phyloP scores from a whole-genome alignment of 2,797 vertebrate species.

The Enteromius treurensis region DNA sequence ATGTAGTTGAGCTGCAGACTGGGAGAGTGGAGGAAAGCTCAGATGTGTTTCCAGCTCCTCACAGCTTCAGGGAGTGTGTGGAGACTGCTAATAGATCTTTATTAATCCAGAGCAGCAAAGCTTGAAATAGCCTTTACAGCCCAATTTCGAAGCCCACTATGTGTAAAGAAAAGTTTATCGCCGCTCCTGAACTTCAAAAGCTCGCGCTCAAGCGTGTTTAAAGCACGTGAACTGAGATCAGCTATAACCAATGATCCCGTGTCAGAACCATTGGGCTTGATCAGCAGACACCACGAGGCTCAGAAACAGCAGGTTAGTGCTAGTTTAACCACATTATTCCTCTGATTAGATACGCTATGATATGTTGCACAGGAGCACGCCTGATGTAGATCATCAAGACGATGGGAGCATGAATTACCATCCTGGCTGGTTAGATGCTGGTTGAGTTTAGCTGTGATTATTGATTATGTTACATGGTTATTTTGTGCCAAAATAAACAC shows the following conservation, averaged over 20 bases:
- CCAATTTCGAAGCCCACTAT: constrained; percentile 38
- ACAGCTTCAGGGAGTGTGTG: constrained; percentile 27
- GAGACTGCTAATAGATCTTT: constrained; percentile 56
- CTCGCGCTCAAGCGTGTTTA: background rate
- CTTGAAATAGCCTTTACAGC: constrained; percentile 53
- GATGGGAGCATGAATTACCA: background rate
- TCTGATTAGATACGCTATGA: constrained; percentile 21
- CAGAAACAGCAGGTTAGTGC: constrained; percentile 5
- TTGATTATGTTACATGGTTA: background rate
- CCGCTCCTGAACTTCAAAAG: constrained; percentile 22
- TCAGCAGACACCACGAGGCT: background rate
- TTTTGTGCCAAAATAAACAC: background rate
- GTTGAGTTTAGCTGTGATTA: background rate
- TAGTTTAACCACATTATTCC: constrained; percentile 17
- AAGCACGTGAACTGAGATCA: constrained; percentile 5
- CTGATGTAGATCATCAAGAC: background rate
- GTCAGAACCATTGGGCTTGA: background rate
- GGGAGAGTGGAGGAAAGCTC: constrained; percentile 66
- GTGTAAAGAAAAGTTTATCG: constrained; percentile 38
- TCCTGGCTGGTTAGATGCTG: background rate
- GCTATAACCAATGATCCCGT: background rate
- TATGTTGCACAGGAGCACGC: background rate
- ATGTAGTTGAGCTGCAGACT: constrained; percentile 76
- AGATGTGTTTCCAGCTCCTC: constrained; percentile 60
- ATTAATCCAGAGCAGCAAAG: constrained; percentile 53